These are phyloP conservation scores for Clinocottus analis DNA, from an alignment of 2,113 vertebrate genomes.

Conservation along the genomic window DNA sequence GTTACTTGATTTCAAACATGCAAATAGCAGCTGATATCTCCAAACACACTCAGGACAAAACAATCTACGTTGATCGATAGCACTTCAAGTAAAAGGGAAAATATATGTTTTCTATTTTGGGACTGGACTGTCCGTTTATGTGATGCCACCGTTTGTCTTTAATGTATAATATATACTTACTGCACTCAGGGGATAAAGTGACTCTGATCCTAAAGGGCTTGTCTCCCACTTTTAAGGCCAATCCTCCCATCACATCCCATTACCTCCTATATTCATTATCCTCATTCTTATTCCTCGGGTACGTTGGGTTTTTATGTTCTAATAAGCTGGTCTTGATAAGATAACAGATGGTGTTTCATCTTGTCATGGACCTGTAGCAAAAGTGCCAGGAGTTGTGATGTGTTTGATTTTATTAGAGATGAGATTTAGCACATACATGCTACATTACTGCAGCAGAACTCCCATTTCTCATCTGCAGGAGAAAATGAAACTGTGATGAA, in stretches of 20 bases:
- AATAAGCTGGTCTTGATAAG: constrained; percentile 90
- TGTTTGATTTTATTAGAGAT: constrained; percentile 99
- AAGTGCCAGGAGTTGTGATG: constrained; percentile 95
- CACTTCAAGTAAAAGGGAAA: background rate
- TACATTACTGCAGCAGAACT: constrained; percentile 96
- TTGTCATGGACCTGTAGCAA: constrained; percentile 89
- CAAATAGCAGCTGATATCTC: background rate
- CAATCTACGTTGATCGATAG: background rate
- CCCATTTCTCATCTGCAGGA: constrained; percentile 98
- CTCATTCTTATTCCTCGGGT: constrained; percentile 67
- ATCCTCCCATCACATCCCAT: constrained; percentile 67
- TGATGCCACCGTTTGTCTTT: constrained; percentile 31
- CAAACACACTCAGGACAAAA: background rate
- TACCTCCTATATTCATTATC: constrained; percentile 73
- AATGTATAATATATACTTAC: constrained; percentile 23
- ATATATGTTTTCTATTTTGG: background rate
- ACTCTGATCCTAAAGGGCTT: constrained; percentile 45
- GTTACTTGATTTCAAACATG: background rate
- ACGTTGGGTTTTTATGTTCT: constrained; percentile 88
- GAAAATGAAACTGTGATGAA: constrained; percentile 99
- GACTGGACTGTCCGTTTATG: background rate
- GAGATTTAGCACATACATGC: constrained; percentile 99
- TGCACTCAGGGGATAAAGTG: constrained; percentile 44
- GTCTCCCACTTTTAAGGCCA: constrained; percentile 43
- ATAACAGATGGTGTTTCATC: constrained; percentile 98